Evolutionary conservation across 2,888 invertebrate species (phyloP).

Genomic region (Harmothoe impar): DNA sequence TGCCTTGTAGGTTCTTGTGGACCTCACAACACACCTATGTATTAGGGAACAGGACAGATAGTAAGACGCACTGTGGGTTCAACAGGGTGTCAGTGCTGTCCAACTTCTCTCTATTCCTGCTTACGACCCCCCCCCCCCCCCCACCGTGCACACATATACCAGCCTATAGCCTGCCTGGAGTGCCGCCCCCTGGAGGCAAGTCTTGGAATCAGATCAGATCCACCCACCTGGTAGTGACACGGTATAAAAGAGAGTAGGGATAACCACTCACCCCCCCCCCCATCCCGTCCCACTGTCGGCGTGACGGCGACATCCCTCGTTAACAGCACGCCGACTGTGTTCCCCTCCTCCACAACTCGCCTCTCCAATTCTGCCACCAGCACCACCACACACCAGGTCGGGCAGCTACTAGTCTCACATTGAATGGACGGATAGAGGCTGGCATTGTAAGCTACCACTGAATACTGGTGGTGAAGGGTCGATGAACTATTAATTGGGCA

Average conservation of each 20-base stretch:
- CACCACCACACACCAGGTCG: too few relatives aligned
- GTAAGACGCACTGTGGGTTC: too few relatives aligned
- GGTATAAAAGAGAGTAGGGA: not conserved
- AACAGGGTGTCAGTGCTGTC: too few relatives aligned
- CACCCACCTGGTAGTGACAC: slow-evolving; percentile 8
- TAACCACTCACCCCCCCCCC: not conserved
- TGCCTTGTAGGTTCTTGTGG: too few relatives aligned
- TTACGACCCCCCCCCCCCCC: not conserved
- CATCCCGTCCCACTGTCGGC: not conserved
- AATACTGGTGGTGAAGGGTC: too few relatives aligned
- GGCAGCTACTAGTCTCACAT: too few relatives aligned
- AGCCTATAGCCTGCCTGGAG: not conserved
- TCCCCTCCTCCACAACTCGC: not conserved
- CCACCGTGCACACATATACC: not conserved
- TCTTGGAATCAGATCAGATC: not conserved
- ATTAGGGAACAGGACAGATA: too few relatives aligned
- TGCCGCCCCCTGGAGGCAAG: not conserved
- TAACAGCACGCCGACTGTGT: not conserved
- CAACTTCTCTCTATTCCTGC: not conserved
- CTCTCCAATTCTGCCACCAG: not conserved
- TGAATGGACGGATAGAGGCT: too few relatives aligned
- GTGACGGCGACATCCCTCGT: not conserved
- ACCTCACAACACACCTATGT: too few relatives aligned
- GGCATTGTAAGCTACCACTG: too few relatives aligned
- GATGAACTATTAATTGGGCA: too few relatives aligned